Base-by-base conservation (phyloP, 2,113 vertebrate species). In the cat (Felis catus) region DNA sequence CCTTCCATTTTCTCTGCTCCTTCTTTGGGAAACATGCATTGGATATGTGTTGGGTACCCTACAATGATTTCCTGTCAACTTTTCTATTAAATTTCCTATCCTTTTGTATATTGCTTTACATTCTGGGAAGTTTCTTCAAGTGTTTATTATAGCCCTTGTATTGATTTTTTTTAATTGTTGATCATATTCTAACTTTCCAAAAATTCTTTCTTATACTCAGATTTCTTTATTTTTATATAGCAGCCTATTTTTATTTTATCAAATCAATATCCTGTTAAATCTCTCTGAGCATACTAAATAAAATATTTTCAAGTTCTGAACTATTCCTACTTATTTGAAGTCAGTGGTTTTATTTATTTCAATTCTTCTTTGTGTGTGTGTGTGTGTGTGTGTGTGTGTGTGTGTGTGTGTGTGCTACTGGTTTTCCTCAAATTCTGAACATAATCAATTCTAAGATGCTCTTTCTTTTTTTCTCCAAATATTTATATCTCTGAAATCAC, bases 291-390 rank as follows among this genome's bases (percentile, higher is more conserved):
- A 68, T n/a, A 71, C 36, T 21, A 82, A 78, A 85, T 91, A 58
- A 88, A 86, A 84, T 82, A 91, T 41, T 95, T 93, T 92, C 41
- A 73, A 82, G 10, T 63, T 96, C 25, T 90, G 61, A 96, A 78
- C 81, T 85, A 66, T 78, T 90, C 12, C 33, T 90, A 3, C 14
- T 39, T 85, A 89, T 85, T 89, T 86, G 51, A 68, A 25, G 76
- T 65, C 25, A 84, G 10, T 88, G 19, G 25, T 73, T 73, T 78
- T 53, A 9, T 84, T 93, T 66, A 33, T 7, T 89, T 78, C 13
- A 1, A 23, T 73, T 73, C 45, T 45, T 18, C 66, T 63, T n/a
- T 71, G 45, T 45, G 45, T 45, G 45, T n/a, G 6, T 66, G 18
- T 73, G 7, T 66, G 18, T 73, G 7, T 41, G 39, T 73, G 7